These are phyloP conservation scores for Lampris incognitus DNA, from an alignment of 2,113 vertebrate genomes.

Conservation along the genomic window DNA sequence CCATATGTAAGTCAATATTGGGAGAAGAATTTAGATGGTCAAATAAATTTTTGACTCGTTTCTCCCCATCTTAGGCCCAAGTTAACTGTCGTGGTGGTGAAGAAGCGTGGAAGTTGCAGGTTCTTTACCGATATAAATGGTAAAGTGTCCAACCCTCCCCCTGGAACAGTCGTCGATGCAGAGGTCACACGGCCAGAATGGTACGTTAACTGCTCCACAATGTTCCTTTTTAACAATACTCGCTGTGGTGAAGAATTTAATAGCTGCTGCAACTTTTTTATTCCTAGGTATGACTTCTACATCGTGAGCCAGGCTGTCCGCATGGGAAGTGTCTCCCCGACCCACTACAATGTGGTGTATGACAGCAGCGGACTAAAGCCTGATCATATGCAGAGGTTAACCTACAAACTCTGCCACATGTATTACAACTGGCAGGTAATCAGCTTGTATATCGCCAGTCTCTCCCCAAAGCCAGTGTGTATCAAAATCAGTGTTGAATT, in stretches of 20 bases:
- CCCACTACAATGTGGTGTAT: slow-evolving; percentile 94
- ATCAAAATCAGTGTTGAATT: not conserved
- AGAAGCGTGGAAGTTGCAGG: slow-evolving; percentile 89
- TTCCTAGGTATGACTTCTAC: slow-evolving; percentile 92
- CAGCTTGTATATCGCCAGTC: not conserved
- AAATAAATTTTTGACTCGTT: not conserved
- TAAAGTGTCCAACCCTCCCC: slow-evolving; percentile 89
- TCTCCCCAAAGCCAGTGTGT: not conserved
- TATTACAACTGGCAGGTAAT: slow-evolving; percentile 97
- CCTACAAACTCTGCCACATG: slow-evolving; percentile 96
- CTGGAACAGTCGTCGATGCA: slow-evolving; percentile 90
- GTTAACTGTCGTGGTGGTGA: slow-evolving; percentile 93
- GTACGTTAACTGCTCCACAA: slow-evolving; percentile 64
- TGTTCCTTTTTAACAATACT: not conserved
- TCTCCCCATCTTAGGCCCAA: slow-evolving; percentile 82
- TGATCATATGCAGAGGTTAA: slow-evolving; percentile 92
- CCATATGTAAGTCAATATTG: no score
- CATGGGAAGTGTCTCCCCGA: slow-evolving; percentile 88
- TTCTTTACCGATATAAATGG: slow-evolving; percentile 85
- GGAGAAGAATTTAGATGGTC: no score
- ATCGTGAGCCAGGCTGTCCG: slow-evolving; percentile 92
- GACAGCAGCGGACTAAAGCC: slow-evolving; percentile 93
- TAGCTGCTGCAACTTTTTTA: not conserved
- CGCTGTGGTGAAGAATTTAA: not conserved
- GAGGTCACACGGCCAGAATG: slow-evolving; percentile 96